Evolutionary conservation across 2,113 vertebrate genomes (phyloP).

Genomic region (Lamprotornis superbus): DNA sequence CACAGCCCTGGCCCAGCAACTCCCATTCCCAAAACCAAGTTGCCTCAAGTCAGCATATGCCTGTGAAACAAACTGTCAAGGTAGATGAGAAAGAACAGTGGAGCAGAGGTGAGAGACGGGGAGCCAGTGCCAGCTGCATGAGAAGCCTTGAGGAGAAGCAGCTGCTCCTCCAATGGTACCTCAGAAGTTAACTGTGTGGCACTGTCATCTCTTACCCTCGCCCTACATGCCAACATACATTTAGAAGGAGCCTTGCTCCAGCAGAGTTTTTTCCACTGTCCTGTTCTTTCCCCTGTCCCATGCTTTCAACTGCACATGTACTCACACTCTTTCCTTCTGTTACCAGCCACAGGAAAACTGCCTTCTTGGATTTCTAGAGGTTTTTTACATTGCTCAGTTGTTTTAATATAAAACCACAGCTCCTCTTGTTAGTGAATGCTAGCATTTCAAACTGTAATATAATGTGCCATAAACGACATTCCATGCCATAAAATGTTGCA

Average conservation of each 20-base stretch:
- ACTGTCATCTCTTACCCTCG: not conserved
- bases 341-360: constrained; percentile 8
- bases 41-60: fast-evolving
- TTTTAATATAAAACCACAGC: constrained; percentile 27
- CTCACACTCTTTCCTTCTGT: not conserved
- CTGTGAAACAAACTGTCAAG: not conserved
- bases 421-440: constrained; percentile 28
- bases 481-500: constrained; percentile 72
- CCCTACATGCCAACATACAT: fast-evolving
- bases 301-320: not conserved
- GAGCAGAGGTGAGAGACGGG: not conserved
- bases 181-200: not conserved
- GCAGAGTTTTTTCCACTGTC: not conserved
- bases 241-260: not conserved
- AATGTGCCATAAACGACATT: constrained; percentile 67
- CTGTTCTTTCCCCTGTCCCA: not conserved
- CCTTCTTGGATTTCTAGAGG: not conserved
- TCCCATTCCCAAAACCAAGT: not conserved
- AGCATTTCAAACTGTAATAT: constrained; percentile 55
- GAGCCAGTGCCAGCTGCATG: not conserved
- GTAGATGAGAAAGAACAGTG: not conserved
- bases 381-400: not conserved
- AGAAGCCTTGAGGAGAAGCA: not conserved
- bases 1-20: not conserved
- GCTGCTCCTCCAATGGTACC: not conserved